Evolutionary conservation across 2,888 invertebrate genomes (phyloP).

Genomic region (Alcis repandata): DNA sequence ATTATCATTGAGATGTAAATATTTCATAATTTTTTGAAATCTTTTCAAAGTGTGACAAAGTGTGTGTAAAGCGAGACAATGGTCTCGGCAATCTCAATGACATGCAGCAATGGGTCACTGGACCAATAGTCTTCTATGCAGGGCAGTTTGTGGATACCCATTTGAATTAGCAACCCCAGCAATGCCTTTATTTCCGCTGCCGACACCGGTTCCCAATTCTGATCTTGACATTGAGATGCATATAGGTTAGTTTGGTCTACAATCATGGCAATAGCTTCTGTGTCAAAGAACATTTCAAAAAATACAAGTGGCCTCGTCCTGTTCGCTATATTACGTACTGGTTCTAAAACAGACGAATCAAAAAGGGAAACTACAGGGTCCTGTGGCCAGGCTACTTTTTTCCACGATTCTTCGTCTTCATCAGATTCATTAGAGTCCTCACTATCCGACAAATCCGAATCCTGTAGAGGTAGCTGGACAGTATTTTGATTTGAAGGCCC

Average conservation of each 20-base stretch:
- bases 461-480: background rate
- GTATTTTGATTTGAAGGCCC: too few species aligned
- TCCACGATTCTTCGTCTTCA: slow-evolving; percentile 5
- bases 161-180: slow-evolving; percentile 30
- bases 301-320: slow-evolving; percentile 4
- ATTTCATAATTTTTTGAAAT: background rate
- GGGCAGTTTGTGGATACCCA: slow-evolving; percentile 28
- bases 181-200: slow-evolving; percentile 16
- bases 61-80: too few species aligned
- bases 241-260: too few species aligned
- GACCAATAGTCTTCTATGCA: slow-evolving; percentile 2
- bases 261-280: background rate
- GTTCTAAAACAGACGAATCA: background rate
- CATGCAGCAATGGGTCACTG: background rate
- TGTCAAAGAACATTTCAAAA: slow-evolving; percentile 3
- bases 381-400: slow-evolving; percentile 4
- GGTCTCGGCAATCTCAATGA: background rate
- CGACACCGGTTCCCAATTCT: too few species aligned
- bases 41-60: background rate
- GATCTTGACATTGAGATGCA: background rate
- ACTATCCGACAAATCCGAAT: slow-evolving; percentile 1
- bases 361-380: background rate
- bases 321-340: too few species aligned
- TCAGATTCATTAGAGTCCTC: slow-evolving; percentile 4
- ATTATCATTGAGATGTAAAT: background rate